phyloP scores from a whole-genome alignment of 2,797 vertebrate genomes.

The Lateolabrax maculatus region DNA sequence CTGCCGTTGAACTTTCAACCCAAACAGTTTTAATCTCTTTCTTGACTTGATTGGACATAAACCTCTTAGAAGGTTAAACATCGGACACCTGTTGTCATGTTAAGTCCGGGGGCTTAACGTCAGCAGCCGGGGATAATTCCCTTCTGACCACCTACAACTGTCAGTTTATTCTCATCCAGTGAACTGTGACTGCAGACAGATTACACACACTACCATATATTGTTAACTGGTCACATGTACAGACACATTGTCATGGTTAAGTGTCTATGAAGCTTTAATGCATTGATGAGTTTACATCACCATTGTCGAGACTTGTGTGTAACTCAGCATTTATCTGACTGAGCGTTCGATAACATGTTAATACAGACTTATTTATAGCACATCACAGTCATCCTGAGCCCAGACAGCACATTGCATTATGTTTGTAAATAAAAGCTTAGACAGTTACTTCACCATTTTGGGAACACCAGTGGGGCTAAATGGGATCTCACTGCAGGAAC shows the following conservation, averaged over 20 bases:
- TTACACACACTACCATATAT: not conserved
- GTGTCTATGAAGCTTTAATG: not conserved
- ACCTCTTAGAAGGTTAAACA: conserved; percentile 80
- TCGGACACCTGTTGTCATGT: conserved; percentile 48
- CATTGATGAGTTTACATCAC: not conserved
- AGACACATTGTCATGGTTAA: not conserved
- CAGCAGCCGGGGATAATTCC: not conserved
- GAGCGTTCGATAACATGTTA: conserved; percentile 9
- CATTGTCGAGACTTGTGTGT: not conserved
- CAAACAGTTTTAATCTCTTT: conserved; percentile 69
- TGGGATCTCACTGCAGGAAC: not conserved
- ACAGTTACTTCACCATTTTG: conserved; percentile 22
- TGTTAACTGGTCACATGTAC: not conserved
- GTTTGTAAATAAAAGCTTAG: conserved; percentile 25
- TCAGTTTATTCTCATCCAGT: not conserved
- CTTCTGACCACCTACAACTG: not conserved
- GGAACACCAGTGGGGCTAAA: not conserved
- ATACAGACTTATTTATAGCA: conserved; percentile 11
- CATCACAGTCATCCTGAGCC: not conserved
- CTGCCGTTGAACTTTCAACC: conserved; percentile 36
- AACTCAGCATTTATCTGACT: not conserved
- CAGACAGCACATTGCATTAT: conserved; percentile 2
- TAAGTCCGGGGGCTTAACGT: conserved; percentile 60
- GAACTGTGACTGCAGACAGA: conserved; percentile 2
- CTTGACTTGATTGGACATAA: conserved; percentile 81